Conservation (phyloP, 2,113 vertebrate species). For the Ardeotis arabs region DNA sequence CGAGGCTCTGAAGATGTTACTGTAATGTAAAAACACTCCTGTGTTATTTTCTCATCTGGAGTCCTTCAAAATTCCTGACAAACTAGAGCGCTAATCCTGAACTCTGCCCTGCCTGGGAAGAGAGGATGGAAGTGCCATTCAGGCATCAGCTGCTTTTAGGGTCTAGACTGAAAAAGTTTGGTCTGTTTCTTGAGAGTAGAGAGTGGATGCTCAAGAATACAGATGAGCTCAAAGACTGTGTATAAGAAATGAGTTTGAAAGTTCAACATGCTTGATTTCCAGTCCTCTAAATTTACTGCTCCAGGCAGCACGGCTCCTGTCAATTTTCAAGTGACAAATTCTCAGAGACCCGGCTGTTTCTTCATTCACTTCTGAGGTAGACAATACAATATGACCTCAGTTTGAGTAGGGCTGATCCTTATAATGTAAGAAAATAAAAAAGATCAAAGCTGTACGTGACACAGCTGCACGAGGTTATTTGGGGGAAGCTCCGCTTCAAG, state of each 20-base stretch:
- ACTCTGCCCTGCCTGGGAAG: not conserved
- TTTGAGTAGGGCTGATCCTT: not conserved
- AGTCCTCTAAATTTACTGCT: slow-evolving; percentile 22
- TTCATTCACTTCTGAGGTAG: not conserved
- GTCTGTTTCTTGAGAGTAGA: not conserved
- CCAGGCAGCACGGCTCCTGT: not conserved
- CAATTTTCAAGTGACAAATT: slow-evolving; percentile 37
- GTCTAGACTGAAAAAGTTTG: not conserved
- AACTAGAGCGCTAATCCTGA: not conserved
- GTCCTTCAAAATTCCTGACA: not conserved
- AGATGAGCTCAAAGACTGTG: slow-evolving; percentile 6
- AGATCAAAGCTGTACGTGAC: not conserved
- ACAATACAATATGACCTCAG: not conserved
- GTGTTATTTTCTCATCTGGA: not conserved
- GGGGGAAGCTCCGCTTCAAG: not conserved
- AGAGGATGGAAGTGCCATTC: not conserved
- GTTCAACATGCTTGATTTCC: not conserved
- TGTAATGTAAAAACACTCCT: not conserved
- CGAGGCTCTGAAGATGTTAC: not conserved
- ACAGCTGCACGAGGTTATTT: not conserved
- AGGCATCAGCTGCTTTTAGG: not conserved
- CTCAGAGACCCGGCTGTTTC: not conserved
- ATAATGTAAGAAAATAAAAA: not conserved
- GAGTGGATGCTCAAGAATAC: not conserved
- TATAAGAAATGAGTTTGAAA: slow-evolving; percentile 12